Conservation (phyloP, 2,113 vertebrate genomes). For the Ochotona princeps region DNA sequence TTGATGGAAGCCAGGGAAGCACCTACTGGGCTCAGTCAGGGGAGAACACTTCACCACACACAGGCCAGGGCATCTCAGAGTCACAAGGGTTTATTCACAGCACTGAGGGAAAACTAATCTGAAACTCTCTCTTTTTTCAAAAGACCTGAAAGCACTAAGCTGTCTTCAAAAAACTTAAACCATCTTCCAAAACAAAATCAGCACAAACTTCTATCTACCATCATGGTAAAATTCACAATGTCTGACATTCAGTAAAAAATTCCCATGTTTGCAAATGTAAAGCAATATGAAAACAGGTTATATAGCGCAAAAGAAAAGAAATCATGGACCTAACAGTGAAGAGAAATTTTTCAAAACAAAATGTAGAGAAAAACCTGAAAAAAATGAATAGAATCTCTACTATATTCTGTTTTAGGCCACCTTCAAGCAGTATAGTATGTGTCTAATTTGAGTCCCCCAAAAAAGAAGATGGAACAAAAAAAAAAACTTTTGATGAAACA, state of each 20-base stretch:
- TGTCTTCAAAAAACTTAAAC: slow-evolving; percentile 20
- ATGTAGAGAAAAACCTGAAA: background rate
- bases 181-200: background rate
- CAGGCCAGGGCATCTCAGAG: background rate
- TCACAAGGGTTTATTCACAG: background rate
- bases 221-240: slow-evolving; percentile 1
- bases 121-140: background rate
- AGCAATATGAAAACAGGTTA: slow-evolving; percentile 17
- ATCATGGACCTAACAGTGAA: background rate
- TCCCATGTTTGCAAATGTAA: background rate
- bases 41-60: background rate
- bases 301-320: background rate
- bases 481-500: background rate
- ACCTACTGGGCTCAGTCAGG: background rate
- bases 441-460: background rate
- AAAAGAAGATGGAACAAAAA: background rate
- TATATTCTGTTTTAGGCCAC: background rate
- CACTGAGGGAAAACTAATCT: background rate
- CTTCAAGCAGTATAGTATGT: background rate
- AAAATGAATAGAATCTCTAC: background rate
- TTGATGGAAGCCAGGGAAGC: background rate
- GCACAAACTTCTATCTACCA: background rate
- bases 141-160: background rate
- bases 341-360: slow-evolving; percentile 17
- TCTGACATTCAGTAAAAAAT: slow-evolving; percentile 13